phyloP scores from a whole-genome alignment of 2,113 vertebrate species.

The Python bivittatus region DNA sequence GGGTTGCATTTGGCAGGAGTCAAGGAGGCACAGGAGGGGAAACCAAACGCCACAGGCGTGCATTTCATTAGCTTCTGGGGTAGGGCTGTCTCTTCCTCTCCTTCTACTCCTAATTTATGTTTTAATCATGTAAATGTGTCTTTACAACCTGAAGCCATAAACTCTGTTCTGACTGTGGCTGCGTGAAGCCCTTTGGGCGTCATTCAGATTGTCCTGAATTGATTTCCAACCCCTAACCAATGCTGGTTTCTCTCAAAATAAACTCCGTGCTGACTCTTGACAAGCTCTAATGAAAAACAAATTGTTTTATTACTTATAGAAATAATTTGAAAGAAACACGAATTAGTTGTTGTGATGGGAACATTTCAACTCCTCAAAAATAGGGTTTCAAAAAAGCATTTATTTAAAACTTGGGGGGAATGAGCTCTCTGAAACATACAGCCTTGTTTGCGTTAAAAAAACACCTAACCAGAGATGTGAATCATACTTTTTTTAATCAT shows the following conservation, averaged over 20 bases:
- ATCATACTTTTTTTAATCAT: conserved; percentile 66
- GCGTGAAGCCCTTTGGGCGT: conserved; percentile 67
- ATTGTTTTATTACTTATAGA: conserved; percentile 68
- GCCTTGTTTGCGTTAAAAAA: conserved; percentile 54
- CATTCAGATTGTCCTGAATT: conserved; percentile 53
- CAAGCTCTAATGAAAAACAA: conserved; percentile 70
- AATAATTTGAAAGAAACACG: conserved; percentile 68
- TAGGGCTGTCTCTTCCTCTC: background rate
- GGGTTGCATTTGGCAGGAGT: conserved; percentile 49
- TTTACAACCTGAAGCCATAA: conserved; percentile 64
- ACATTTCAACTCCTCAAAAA: conserved; percentile 67
- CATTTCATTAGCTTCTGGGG: conserved; percentile 69
- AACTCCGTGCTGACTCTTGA: conserved; percentile 55
- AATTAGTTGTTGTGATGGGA: conserved; percentile 60
- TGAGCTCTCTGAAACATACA: conserved; percentile 55
- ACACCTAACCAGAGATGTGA: conserved; percentile 55
- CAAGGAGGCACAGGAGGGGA: background rate
- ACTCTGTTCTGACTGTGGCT: conserved; percentile 70
- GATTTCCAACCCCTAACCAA: conserved; percentile 3
- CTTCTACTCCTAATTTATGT: conserved; percentile 15
- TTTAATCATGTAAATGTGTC: conserved; percentile 65
- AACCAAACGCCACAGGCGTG: conserved; percentile 54
- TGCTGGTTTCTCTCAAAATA: conserved; percentile 65
- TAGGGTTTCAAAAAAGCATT: conserved; percentile 54
- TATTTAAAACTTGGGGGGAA: conserved; percentile 53